Base-by-base conservation (phyloP, 2,113 vertebrate genomes). In the Colaptes auratus region DNA sequence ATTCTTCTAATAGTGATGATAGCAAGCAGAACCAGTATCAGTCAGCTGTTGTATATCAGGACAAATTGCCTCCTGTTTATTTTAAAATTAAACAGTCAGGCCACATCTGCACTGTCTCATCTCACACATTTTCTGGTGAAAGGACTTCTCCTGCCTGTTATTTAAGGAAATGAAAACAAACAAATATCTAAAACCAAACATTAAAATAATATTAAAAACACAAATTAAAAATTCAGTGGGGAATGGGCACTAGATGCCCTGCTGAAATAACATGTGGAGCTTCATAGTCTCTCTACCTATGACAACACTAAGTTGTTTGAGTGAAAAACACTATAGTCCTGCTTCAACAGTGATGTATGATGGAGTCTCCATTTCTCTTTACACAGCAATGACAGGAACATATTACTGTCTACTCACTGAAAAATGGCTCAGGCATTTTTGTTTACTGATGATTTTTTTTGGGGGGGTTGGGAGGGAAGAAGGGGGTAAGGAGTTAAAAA, bases 31-130 rank as follows among this genome's bases (percentile, higher is more conserved):
- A 71, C 60, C 82, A 85, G 33, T 89, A 87, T 25, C 65, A 58
- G 64, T 72, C 92, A 97, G 94, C 89, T 96, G 93, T 69, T 94
- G 35, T 86, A 23, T 63, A 95, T 88, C 79, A 94, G 86, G 50
- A 92, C 82, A 91, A 94, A 94, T 23, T 75, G 33, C 66, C 73
- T 93, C 71, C 67, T 82, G 56, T 92, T 96, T 95, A 69, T 86
- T 96, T 86, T 84, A 63, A 84, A 94, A 84, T 73, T 52, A 53
- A 55, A 82, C 18, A 74, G 52, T 71, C 3, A 10, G 79, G 50
- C 59, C 13, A 70, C 53, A 85, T 80, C 74, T 88, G 77, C 73
- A 48, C 33, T 86, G 90, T 48, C 50, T 91, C 80, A 82, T 89
- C 65, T 94, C 93, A 90, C 92, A 81, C 28, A 12, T 91, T 91